Conservation (phyloP, 2,113 vertebrate species). For the Seriola quinqueradiata region DNA sequence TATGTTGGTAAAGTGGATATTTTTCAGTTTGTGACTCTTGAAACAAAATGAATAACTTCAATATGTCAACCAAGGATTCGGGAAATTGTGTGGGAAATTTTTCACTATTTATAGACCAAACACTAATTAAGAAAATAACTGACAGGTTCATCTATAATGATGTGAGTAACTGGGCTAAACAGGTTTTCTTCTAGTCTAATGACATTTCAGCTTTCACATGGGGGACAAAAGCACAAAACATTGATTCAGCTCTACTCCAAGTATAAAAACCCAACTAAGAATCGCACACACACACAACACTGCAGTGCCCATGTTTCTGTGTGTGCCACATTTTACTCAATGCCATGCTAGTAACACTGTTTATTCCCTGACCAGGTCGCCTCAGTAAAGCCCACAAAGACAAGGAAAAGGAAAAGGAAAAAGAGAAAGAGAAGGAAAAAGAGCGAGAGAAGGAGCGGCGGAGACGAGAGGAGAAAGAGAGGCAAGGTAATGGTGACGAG, state of each 20-base stretch:
- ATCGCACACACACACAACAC: neutral
- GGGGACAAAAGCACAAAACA: too few species aligned
- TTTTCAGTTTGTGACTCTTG: too few species aligned
- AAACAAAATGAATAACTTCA: too few species aligned
- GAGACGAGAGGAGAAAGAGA: constrained; percentile 67
- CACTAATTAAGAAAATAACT: neutral
- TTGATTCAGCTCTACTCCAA: too few species aligned
- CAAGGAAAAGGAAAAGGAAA: constrained; percentile 80
- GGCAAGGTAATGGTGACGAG: constrained; percentile 27
- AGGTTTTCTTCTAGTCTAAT: neutral
- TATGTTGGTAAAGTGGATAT: too few species aligned
- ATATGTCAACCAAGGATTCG: neutral
- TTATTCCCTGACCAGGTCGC: constrained; percentile 73
- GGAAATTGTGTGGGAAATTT: neutral
- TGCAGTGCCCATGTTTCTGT: neutral
- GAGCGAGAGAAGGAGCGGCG: constrained; percentile 62
- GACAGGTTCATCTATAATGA: neutral
- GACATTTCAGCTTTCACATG: neutral
- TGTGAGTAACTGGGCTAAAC: neutral
- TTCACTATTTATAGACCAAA: neutral
- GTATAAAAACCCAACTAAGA: neutral
- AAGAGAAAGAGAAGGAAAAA: constrained; percentile 63
- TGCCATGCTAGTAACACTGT: neutral
- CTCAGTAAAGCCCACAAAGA: constrained; percentile 86
- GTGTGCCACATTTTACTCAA: neutral